Evolutionary conservation across 2,888 invertebrate species (phyloP), one percentile per base, ranked within the genome.

Genomic region (Drosophila nigricruria): DNA sequence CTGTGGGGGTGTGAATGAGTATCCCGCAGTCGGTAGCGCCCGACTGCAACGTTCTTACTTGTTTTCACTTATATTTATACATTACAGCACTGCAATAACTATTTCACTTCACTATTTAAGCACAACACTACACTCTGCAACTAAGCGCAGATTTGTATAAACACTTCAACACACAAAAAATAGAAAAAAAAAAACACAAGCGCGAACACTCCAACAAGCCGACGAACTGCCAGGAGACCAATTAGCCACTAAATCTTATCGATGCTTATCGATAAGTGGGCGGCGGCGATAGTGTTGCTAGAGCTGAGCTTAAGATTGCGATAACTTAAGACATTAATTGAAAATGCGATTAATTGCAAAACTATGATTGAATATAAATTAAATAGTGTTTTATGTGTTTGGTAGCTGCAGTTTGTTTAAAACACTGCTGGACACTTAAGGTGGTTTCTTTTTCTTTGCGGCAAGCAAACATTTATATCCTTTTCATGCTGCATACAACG

Each of bases 401-500:
- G 16, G 12, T 27, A 32, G 32, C 30, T n/a, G 30, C 16, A 40
- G 20, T 50, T 40, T 40, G 30, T 20, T 60, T 68, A 45, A 57
- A 62, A 25, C 25, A 25, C n/a, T 38, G n/a, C 6, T n/a, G 5
- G 36, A 25, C 36, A 45, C 49, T 34, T 23, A 52, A 56, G 36
- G 8, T 14, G 43, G 16, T 42, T 38, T 47, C 25, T 42, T 32
- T 50, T 27, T 16, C 10, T 43, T 62, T 57, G 43, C 16, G 32
- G 45, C 38, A 70, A 78, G 74, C 61, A 74, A 62, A 70, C 66
- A 74, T 77, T 77, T 77, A 78, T 77, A 67, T 77, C 80, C 79
- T 58, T 73, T 65, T 67, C 58, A 50, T 77, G 69, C 65, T 76
- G 73, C 81, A 73, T 69, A 88, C 87, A 79, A 79, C 77, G 72